Percentiles rank a stretch among this genome's conserved stretches.
These are phyloP conservation scores for Drosophila teissieri DNA, from an alignment of 1,140 invertebrate species.

Conservation along the genomic window DNA sequence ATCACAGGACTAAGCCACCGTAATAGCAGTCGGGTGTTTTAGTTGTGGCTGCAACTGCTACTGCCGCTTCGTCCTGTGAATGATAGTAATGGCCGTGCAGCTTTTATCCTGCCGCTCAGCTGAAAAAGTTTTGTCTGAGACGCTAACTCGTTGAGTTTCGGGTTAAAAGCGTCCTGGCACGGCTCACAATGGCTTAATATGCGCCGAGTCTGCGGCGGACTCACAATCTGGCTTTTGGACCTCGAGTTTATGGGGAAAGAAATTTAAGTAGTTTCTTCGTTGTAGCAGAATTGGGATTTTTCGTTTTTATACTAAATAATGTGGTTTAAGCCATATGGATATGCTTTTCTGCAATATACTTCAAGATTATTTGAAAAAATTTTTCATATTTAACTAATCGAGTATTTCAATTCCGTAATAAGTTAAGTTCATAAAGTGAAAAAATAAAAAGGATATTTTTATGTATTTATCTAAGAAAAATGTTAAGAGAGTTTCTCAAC, in stretches of 20 bases:
- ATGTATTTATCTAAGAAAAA: too few species aligned
- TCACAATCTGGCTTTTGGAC: constrained; percentile 19
- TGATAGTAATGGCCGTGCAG: constrained; percentile 74
- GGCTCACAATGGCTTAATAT: constrained; percentile 71
- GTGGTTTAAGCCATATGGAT: too few species aligned
- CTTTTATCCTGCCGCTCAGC: constrained; percentile 66
- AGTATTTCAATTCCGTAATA: too few species aligned
- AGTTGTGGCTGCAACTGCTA: constrained; percentile 26
- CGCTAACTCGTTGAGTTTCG: constrained; percentile 66
- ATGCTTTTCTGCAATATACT: too few species aligned
- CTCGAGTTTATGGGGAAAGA: constrained; percentile 18
- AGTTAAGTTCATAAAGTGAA: too few species aligned
- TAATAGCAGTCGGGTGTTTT: constrained; percentile 48
- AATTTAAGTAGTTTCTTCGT: neutral
- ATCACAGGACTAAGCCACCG: constrained; percentile 29
- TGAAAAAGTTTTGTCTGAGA: constrained; percentile 77
- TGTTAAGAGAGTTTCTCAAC: too few species aligned
- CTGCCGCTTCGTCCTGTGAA: constrained; percentile 45
- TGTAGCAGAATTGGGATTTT: neutral
- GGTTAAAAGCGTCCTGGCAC: constrained; percentile 70
- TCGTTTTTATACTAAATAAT: too few species aligned
- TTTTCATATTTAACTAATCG: too few species aligned
- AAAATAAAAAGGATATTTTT: too few species aligned
- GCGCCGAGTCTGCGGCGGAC: constrained; percentile 20
- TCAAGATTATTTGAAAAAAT: too few species aligned